These are phyloP conservation scores for Schizopygopsis malacanthus DNA, from an alignment of 2,797 vertebrate species.

Conservation along the genomic window DNA sequence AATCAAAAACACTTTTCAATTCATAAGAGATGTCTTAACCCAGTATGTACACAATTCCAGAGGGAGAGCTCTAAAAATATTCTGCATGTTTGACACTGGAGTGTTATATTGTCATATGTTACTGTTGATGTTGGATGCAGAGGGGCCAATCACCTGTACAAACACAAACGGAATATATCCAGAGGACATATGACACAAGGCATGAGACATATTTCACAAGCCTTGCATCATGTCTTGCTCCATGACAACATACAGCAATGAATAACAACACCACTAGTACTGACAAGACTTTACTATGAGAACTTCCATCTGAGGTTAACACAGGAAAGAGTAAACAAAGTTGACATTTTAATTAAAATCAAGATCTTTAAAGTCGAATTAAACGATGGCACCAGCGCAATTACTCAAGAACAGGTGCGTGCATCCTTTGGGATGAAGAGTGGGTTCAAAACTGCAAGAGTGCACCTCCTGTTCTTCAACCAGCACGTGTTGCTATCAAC, in stretches of 20 bases:
- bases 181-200: slow-evolving; percentile 34
- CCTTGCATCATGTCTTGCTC: slow-evolving; percentile 60
- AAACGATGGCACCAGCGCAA: slow-evolving; percentile 55
- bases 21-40: not conserved
- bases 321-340: slow-evolving; percentile 42
- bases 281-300: slow-evolving; percentile 36
- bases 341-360: slow-evolving; percentile 67
- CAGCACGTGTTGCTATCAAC: slow-evolving; percentile 55
- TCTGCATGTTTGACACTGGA: slow-evolving; percentile 35
- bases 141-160: slow-evolving; percentile 50
- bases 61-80: slow-evolving; percentile 29
- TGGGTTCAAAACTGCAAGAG: slow-evolving; percentile 58
- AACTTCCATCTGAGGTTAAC: slow-evolving; percentile 51
- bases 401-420: slow-evolving; percentile 63
- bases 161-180: slow-evolving; percentile 43
- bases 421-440: slow-evolving; percentile 59
- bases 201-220: slow-evolving; percentile 57
- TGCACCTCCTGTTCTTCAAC: slow-evolving; percentile 51
- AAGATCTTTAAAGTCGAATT: slow-evolving; percentile 64
- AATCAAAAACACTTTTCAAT: slow-evolving; percentile 1
- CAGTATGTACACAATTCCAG: not conserved
- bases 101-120: slow-evolving; percentile 9
- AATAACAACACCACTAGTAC: slow-evolving; percentile 45
- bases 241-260: slow-evolving; percentile 53
- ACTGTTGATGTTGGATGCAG: slow-evolving; percentile 27